phyloP scores from a whole-genome alignment of 1,140 invertebrate genomes.

The Calliphora vicina region DNA sequence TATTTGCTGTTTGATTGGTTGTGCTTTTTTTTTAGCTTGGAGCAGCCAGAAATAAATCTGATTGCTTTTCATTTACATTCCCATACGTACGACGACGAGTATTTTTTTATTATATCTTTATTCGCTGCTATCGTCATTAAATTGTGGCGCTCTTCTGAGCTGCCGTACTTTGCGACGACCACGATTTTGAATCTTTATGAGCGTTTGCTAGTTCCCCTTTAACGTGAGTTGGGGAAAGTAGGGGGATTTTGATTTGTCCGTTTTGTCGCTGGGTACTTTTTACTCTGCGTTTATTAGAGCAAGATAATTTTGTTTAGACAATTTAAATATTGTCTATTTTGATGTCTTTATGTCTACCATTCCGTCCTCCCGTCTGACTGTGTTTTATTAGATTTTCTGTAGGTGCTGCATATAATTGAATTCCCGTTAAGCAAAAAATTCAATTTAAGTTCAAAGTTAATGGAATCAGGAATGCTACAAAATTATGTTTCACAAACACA shows the following conservation, averaged over 20 bases:
- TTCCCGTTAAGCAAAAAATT: not conserved
- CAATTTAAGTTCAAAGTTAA: not conserved
- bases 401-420: not conserved
- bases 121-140: not conserved
- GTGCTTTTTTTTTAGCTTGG: not conserved
- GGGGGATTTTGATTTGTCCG: not conserved
- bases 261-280: not conserved
- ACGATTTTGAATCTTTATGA: no score
- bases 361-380: not conserved
- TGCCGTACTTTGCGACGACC: not conserved
- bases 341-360: not conserved
- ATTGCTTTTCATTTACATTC: not conserved
- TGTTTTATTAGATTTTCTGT: not conserved
- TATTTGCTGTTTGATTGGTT: constrained; percentile 18
- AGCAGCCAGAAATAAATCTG: not conserved
- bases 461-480: not conserved
- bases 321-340: not conserved
- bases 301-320: not conserved
- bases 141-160: not conserved
- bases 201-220: not conserved
- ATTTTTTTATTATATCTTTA: not conserved
- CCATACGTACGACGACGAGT: no score
- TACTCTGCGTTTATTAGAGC: not conserved
- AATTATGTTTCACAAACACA: not conserved
- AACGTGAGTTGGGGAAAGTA: not conserved